A percentile compares a stretch with the other conserved stretches of the same genome.
Evolutionary conservation across 2,113 vertebrate genomes (phyloP).

Genomic region (Panthera uncia): DNA sequence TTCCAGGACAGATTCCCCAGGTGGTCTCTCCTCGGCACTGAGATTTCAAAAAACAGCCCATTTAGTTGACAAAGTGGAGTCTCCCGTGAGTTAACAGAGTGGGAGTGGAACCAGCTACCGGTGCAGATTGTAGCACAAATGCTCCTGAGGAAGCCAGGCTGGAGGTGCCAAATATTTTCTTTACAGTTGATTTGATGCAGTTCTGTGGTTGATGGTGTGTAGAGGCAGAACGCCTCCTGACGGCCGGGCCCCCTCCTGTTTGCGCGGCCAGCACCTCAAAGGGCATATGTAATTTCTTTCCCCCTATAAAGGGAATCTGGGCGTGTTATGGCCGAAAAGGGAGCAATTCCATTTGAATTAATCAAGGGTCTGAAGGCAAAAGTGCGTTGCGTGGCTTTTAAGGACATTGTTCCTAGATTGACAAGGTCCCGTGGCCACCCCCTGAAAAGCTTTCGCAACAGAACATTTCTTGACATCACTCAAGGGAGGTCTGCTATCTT

Average conservation of each 20-base stretch:
- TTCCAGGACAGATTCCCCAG: background rate
- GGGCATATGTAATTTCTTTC: background rate
- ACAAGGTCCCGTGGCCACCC: background rate
- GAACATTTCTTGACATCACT: conserved; percentile 2
- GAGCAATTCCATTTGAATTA: conserved; percentile 68
- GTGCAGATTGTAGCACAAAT: background rate
- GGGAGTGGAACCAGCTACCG: background rate
- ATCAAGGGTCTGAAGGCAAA: conserved; percentile 34
- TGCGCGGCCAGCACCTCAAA: background rate
- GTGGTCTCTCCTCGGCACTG: conserved; percentile 1
- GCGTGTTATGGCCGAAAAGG: conserved; percentile 68
- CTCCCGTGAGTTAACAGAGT: background rate
- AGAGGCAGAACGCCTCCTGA: background rate
- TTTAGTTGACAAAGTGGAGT: conserved; percentile 61
- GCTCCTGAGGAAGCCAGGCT: background rate
- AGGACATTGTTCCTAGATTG: conserved; percentile 41
- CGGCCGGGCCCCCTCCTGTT: background rate
- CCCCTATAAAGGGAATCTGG: conserved; percentile 44
- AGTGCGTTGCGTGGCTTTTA: background rate
- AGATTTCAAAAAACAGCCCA: background rate
- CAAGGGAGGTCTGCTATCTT: background rate
- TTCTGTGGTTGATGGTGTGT: background rate
- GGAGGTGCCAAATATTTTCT: conserved; percentile 2
- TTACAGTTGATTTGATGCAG: background rate
- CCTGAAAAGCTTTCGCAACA: background rate